Evolutionary conservation across 1,140 invertebrate species (phyloP).

Genomic region (Globodera ellingtonae): DNA sequence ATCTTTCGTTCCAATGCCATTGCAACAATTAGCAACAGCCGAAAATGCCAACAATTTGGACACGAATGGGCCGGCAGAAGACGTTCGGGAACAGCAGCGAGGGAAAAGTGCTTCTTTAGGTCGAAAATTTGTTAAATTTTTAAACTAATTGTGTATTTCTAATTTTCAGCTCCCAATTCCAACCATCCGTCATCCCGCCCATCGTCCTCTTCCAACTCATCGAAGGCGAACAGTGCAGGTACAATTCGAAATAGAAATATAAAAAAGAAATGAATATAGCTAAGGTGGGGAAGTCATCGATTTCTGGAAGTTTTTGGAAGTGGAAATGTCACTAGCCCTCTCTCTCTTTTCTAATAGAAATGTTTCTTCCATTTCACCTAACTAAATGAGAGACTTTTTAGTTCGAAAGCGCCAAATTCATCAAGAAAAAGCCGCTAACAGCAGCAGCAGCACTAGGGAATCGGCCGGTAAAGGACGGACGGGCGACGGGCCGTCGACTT

Average conservation of each 20-base stretch:
- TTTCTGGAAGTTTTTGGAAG: too few species aligned
- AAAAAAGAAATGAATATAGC: too few species aligned
- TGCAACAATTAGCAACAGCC: constrained; percentile 6
- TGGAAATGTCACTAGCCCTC: too few species aligned
- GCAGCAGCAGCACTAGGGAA: not conserved
- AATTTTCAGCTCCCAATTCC: not conserved
- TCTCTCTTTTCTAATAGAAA: too few species aligned
- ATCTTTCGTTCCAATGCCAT: not conserved
- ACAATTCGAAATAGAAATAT: not conserved
- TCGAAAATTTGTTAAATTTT: not conserved
- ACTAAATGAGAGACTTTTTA: not conserved
- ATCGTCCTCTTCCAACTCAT: not conserved
- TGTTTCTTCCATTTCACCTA: too few species aligned
- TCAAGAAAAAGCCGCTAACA: not conserved
- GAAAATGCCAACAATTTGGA: not conserved
- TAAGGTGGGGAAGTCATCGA: too few species aligned
- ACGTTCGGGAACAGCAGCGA: not conserved
- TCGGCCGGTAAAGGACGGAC: not conserved
- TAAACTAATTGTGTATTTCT: not conserved
- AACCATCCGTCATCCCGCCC: not conserved
- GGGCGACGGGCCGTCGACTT: not conserved
- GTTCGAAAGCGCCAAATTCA: not conserved
- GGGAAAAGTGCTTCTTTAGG: not conserved
- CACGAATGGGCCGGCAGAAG: not conserved
- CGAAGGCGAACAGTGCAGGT: not conserved